These are phyloP conservation scores for Idaea dimidiata DNA, from an alignment of 2,888 invertebrate genomes.

Conservation along the genomic window DNA sequence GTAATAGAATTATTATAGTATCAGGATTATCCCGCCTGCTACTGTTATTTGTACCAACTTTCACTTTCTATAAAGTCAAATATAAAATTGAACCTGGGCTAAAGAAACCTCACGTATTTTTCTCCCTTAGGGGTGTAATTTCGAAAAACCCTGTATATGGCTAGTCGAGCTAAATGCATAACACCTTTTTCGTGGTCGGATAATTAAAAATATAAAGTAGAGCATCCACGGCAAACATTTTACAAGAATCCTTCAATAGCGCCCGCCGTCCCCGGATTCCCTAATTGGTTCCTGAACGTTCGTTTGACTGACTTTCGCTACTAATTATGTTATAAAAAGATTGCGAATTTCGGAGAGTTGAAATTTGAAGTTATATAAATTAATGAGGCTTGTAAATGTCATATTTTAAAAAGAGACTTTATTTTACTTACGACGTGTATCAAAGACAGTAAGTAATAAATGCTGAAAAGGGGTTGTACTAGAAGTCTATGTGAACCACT, in stretches of 20 bases:
- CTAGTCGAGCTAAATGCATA: neutral
- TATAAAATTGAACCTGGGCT: too few species aligned
- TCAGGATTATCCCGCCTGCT: too few species aligned
- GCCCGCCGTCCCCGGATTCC: neutral
- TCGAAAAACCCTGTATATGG: too few species aligned
- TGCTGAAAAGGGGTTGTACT: too few species aligned
- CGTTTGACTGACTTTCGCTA: neutral
- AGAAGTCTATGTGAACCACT: too few species aligned
- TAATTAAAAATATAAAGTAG: neutral
- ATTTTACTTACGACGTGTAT: too few species aligned
- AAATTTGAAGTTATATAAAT: neutral
- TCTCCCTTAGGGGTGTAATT: too few species aligned
- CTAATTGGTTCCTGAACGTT: neutral
- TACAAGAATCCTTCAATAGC: neutral
- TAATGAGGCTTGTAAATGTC: neutral
- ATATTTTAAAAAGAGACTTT: neutral
- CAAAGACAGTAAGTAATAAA: too few species aligned
- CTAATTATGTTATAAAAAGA: neutral
- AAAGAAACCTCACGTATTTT: too few species aligned
- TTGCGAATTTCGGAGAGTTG: neutral
- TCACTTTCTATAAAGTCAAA: too few species aligned
- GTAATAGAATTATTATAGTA: too few species aligned
- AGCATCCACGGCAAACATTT: neutral
- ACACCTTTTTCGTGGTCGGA: neutral
- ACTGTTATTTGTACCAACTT: too few species aligned